Evolutionary conservation across 2,797 vertebrate species (phyloP).

Genomic region (Champsocephalus esox): DNA sequence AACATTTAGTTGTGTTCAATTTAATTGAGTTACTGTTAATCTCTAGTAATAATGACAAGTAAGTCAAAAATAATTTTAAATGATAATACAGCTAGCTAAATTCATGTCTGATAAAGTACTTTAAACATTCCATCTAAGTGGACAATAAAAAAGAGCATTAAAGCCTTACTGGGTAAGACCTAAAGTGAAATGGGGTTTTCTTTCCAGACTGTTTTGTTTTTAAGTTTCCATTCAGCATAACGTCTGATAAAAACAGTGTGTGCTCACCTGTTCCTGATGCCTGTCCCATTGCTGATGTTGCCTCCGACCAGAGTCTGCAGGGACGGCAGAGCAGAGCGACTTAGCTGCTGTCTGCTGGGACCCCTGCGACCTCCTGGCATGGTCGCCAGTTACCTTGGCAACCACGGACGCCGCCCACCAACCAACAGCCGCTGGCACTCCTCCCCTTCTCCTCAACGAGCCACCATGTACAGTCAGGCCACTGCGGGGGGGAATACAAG

Average conservation of each 20-base stretch:
- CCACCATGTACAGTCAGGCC: conserved; percentile 75
- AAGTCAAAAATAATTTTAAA: background rate
- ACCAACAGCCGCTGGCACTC: conserved; percentile 72
- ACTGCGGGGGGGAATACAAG: conserved; percentile 58
- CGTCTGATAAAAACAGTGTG: background rate
- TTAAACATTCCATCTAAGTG: background rate
- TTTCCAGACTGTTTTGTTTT: background rate
- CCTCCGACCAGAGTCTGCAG: conserved; percentile 96
- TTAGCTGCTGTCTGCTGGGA: conserved; percentile 99
- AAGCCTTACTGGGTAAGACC: background rate
- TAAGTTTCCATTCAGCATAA: background rate
- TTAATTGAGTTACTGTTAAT: background rate
- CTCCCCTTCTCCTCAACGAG: conserved; percentile 80
- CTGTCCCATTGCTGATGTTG: conserved; percentile 92
- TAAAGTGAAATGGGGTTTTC: background rate
- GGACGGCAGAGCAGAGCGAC: conserved; percentile 97
- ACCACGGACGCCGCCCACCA: conserved; percentile 84
- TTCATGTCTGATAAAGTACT: too few species aligned
- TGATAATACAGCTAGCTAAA: background rate
- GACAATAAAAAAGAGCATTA: background rate
- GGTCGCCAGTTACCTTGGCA: conserved; percentile 89
- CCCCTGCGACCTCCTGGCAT: conserved; percentile 99
- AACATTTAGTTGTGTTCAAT: background rate
- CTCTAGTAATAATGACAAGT: background rate
- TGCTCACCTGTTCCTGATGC: conserved; percentile 92